These are phyloP conservation scores for Dolichallabes microphthalmus DNA, from an alignment of 2,113 vertebrate species.

Conservation along the genomic window DNA sequence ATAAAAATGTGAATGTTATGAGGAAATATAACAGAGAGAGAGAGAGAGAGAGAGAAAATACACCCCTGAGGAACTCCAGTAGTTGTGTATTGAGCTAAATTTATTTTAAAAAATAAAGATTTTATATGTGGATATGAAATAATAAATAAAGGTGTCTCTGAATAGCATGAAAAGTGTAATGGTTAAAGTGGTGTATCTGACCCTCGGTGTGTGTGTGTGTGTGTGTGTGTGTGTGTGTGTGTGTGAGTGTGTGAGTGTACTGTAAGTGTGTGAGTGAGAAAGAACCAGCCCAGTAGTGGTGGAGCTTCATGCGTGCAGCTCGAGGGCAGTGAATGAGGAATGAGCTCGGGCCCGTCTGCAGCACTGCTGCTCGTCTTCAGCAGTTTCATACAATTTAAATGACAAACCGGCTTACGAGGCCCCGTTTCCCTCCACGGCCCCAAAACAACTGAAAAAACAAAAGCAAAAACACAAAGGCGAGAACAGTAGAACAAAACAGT, in stretches of 20 bases:
- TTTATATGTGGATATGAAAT: neutral
- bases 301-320: constrained; percentile 51
- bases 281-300: constrained; percentile 47
- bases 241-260: neutral
- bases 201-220: neutral
- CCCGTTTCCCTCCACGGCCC: constrained; percentile 35
- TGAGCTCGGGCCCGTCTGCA: neutral
- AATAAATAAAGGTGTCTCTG: neutral
- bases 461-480: constrained; percentile 35
- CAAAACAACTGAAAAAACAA: constrained; percentile 39
- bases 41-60: neutral
- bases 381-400: constrained; percentile 67
- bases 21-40: neutral
- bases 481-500: constrained; percentile 30
- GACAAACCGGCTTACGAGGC: constrained; percentile 56
- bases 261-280: neutral
- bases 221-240: no score
- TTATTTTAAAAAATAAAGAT: neutral
- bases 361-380: constrained; percentile 54
- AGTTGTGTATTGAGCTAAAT: neutral
- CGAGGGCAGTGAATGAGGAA: constrained; percentile 49
- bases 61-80: neutral
- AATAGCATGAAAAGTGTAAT: neutral
- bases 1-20: no score
- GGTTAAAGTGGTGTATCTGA: neutral